Base-by-base conservation (phyloP, 2,888 invertebrate species). In the Parnassius apollo region DNA sequence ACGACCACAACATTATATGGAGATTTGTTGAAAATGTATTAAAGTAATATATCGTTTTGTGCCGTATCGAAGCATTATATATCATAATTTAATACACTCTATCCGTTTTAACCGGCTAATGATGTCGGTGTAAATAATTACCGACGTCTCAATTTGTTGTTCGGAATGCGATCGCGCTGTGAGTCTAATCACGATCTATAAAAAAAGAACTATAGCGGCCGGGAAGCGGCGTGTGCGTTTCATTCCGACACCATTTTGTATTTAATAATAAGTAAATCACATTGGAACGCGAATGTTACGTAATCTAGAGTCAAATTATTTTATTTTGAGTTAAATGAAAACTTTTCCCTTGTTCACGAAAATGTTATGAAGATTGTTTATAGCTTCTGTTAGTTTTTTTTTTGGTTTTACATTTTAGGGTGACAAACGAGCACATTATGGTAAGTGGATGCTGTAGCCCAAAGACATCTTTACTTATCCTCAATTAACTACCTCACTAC, bases 71-170 rank as follows among this genome's bases (percentile, higher is more conserved):
- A 42, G 35, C 9, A 44, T 58, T 62, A 58, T 52, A 57, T 42
- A 59, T 61, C 52, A 61, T 52, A 61, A 57, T 61, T 61, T 61
- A 57, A 61, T 61, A 52, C 52, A 52, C 52, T 61, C 57, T 61
- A 61, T 61, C 57, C 59, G 57, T 68, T 74, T 72, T 69, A 72
- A 71, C 75, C 70, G 70, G 65, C 73, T 77, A 78, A 77, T 78
- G 80, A 74, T 72, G 75, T 66, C 74, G 72, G 68, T 73, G 74
- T 81, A 79, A 81, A 82, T 83, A 82, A 83, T 82, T 74, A 78
- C 75, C 68, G 76, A 81, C 75, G 71, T 81, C 81, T 83, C 81
- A 82, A 83, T 84, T 82, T 78, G 78, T 77, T 72, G 68, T 55
- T 59, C 65, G 75, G 76, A 72, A 60, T 74, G 74, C 59, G 69